Evolutionary conservation across 2,888 invertebrate genomes (phyloP).

Genomic region (Tenodera sinensis): DNA sequence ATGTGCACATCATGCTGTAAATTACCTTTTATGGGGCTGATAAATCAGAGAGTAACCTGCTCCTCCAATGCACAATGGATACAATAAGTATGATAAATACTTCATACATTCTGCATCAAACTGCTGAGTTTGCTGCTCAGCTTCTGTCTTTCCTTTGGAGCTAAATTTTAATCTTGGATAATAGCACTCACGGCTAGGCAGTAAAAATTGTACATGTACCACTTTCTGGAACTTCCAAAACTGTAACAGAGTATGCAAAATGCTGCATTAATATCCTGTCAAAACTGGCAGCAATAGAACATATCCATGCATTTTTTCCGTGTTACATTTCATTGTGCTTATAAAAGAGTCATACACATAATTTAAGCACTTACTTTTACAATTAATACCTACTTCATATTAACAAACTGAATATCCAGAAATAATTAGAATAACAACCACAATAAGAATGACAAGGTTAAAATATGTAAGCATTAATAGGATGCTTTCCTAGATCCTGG

Average conservation of each 20-base stretch:
- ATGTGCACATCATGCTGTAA: too few species aligned
- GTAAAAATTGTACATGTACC: conserved; percentile 48
- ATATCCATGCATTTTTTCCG: too few species aligned
- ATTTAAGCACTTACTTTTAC: too few species aligned
- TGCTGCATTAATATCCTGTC: neutral
- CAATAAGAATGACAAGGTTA: too few species aligned
- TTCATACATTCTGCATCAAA: conserved; percentile 92
- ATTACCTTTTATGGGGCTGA: conserved; percentile 86
- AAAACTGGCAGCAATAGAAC: too few species aligned
- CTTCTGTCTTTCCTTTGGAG: conserved; percentile 48
- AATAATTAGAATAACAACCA: too few species aligned
- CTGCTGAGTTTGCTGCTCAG: conserved; percentile 75
- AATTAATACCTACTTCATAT: too few species aligned
- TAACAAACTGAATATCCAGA: too few species aligned
- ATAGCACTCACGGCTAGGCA: conserved; percentile 37
- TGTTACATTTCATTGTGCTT: too few species aligned
- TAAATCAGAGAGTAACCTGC: conserved; percentile 91
- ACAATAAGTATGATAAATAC: conserved; percentile 83
- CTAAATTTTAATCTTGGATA: conserved; percentile 44
- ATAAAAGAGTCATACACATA: too few species aligned
- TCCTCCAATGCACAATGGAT: conserved; percentile 82
- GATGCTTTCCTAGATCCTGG: too few species aligned
- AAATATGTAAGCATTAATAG: too few species aligned
- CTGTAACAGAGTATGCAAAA: conserved; percentile 47
- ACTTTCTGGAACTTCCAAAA: conserved; percentile 95